Evolutionary conservation across 2,113 vertebrate species (phyloP), one percentile per base, ranked within the genome.

Genomic region (Chlorodrepanis virens): DNA sequence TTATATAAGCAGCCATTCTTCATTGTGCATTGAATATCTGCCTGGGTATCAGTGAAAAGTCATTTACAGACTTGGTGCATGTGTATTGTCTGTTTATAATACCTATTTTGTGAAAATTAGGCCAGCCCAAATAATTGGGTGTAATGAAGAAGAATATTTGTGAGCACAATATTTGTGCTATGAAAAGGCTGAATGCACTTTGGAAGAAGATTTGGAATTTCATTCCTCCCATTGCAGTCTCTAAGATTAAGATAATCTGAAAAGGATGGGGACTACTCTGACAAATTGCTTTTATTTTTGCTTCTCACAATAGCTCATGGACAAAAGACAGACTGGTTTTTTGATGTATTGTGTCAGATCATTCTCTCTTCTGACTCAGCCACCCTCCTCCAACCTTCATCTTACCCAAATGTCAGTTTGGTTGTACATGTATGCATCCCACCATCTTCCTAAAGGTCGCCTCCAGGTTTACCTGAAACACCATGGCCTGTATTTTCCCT

Each of bases 271-370:
- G 44, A 37, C 39, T 88, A 6, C 76, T 89, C 31, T 59, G 72
- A 87, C 22, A 96, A 90, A 87, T 67, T 12, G 12, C 65, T 61
- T 90, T 37, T 92, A 78, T 87, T 90, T 94, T 93, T 87, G 7
- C 57, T 90, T 90, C 50, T 53, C 68, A n/a, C 61, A 79, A n/a
- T 85, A 89, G 37, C 22, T 91, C 60, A 28, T 0, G 0, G 52
- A 33, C 29, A 87, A 54, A 88, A 84, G 40, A 39, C 33, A 71
- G 49, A 42, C 17, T 13, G 2, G 0, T 65, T 80, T 90, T 76
- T 57, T 4, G 0, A 77, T 50, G 40, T 31, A 53, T 19, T 85
- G 15, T 87, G 65, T 37, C 81, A 72, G 40, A 37, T 88, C 83
- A 81, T 89, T 90, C 80, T 68, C 52, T 87, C 12, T 39, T 88